A percentile compares a stretch with the other conserved stretches of the same genome.
Conservation (phyloP, 2,797 vertebrate genomes). For the Enteromius trimaculatus region DNA sequence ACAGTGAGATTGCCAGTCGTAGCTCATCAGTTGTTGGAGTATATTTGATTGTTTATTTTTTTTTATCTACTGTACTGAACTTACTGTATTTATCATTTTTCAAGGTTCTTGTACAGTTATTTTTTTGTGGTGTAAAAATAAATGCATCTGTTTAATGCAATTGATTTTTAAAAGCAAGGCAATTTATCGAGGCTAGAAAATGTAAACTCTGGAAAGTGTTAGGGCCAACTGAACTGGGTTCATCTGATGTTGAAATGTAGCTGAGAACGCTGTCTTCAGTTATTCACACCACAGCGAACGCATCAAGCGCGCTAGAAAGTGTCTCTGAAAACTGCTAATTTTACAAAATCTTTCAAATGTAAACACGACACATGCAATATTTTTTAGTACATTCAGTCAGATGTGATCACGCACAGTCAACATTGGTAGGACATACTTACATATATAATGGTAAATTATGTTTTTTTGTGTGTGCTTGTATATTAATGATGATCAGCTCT, state of each 20-base stretch:
- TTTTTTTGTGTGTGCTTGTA: too few species aligned
- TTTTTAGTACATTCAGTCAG: not conserved
- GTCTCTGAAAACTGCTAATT: not conserved
- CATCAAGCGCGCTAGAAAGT: not conserved
- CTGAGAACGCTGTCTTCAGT: not conserved
- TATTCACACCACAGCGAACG: not conserved
- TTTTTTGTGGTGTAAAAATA: not conserved
- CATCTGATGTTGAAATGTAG: not conserved
- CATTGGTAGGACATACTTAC: too few species aligned
- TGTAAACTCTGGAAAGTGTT: not conserved
- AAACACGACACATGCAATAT: not conserved
- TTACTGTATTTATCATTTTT: not conserved
- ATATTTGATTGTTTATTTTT: too few species aligned
- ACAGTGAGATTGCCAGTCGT: not conserved
- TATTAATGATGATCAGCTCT: too few species aligned
- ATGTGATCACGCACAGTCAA: not conserved
- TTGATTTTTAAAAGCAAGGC: not conserved
- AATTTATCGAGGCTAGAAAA: not conserved
- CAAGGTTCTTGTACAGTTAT: not conserved
- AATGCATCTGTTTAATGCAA: not conserved
- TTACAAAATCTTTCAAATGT: not conserved
- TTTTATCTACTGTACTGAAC: too few species aligned
- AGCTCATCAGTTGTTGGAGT: not conserved
- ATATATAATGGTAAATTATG: too few species aligned
- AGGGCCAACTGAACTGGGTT: not conserved